Base-by-base conservation (phyloP, 92 coral and sea anemone species). In the Siderastrea siderea region DNA sequence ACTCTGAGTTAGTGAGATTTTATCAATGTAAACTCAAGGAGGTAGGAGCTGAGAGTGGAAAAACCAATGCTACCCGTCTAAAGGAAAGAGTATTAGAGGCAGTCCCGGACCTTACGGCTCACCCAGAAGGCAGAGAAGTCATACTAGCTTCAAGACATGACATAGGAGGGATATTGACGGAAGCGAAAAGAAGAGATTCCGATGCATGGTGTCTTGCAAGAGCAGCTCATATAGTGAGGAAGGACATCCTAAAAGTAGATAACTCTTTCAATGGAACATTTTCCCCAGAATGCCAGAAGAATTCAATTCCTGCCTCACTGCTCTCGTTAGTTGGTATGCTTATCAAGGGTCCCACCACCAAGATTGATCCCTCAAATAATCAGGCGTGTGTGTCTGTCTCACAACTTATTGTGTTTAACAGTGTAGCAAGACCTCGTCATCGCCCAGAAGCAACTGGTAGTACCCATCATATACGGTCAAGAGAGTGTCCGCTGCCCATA, bases 381-480 rank as follows among this genome's bases (percentile, higher is more conserved):
- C 95, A 94, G 85, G 95, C 98, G 43, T 92, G 95, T 55, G 77
- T 94, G 14, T 71, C 93, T 51, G 76, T 94, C 77, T 80, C 98
- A 38, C 95, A 94, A 76, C 87, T 92, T 15, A 68, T 94, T 48
- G 82, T 86, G 61, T 92, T 94, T 60, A 94, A 92, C 89, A 86
- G 89, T 69, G 57, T 89, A 16, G 58, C 83, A 45, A 61, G 83
- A 61, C 57, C 57, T 78, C 71, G 67, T 75, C 80, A 75, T 54
- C 59, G 74, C 48, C 58, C 84, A 68, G 89, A 53, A 71, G 77
- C 87, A 73, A 86, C 81, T 50, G 87, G 78, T 73, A 68, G 88
- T 50, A 86, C 87, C 53, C 91, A 71, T 48, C 87, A 83, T 67
- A 90, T 70, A 69, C 74, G 77, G 82, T 48, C 51, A 54, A 89